Base-by-base conservation (phyloP, 2,113 vertebrate species). In the Buteo buteo region DNA sequence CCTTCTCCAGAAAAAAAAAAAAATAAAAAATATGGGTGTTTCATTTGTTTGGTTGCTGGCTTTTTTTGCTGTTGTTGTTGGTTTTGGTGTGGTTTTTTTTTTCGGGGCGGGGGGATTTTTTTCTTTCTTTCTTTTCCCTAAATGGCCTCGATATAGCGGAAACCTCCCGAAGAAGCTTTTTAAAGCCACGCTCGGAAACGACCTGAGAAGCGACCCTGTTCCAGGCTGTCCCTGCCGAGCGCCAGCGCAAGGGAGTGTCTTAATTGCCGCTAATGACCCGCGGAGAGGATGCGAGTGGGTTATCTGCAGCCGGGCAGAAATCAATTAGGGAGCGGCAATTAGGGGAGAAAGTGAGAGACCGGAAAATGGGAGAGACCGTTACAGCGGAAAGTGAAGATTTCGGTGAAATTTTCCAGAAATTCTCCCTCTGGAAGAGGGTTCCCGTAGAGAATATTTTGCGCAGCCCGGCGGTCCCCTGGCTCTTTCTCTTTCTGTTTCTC, bases 251-350 rank as follows among this genome's bases (percentile, higher is more conserved):
- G 67, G 80, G 55, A 91, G 29, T 44, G 65, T 47, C 81, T 93
- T 94, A 95, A 96, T 86, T 94, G 45, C 64, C 50, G 44, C 80
- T 93, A 93, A 95, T 87, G 82, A 91, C 40, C 80, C 18, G 18
- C 71, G 49, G 70, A 86, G 77, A 49, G 50, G 69, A 90, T 86
- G 52, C 61, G 73, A 82, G 84, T 18, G 87, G 64, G 38, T 72
- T 91, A 90, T 89, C 93, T 87, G 52, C 76, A 73, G 72, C 54
- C 14, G 13, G 57, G 82, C 89, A 90, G 82, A 95, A 95, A 84
- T 82, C 87, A 86, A 45, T 79, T 62, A 95, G 70, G 70, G 47
- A 89, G 93, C 59, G 83, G 77, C 86, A 84, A 73, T 62, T 54
- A 77, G 58, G 16, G 36, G 47, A 55, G 84, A 87, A 82, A 76